phyloP scores from a whole-genome alignment of 2,888 invertebrate genomes.

The Meteorus cinctellus region DNA sequence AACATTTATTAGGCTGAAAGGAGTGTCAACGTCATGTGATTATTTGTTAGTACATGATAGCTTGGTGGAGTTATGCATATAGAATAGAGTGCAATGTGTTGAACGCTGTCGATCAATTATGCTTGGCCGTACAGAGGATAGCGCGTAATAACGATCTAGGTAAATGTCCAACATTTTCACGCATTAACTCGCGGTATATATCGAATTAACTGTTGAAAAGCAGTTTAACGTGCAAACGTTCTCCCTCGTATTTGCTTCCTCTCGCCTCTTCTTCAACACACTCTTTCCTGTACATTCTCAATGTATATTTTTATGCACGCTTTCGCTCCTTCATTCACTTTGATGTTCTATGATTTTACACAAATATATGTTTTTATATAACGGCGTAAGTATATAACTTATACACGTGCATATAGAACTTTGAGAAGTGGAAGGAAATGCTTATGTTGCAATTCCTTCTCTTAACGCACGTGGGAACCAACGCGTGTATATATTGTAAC shows the following conservation, averaged over 20 bases:
- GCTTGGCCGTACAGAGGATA: conserved; percentile 32
- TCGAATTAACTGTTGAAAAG: conserved; percentile 39
- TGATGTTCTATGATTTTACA: background rate
- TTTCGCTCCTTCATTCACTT: background rate
- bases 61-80: conserved; percentile 14
- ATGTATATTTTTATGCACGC: background rate
- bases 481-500: conserved; percentile 28
- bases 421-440: conserved; percentile 48
- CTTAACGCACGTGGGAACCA: conserved; percentile 40
- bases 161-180: conserved; percentile 43
- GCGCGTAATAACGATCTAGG: conserved; percentile 38
- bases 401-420: background rate
- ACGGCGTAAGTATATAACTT: background rate
- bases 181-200: conserved; percentile 43
- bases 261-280: background rate
- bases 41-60: conserved; percentile 40
- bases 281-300: conserved; percentile 10
- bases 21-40: conserved; percentile 27
- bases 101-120: conserved; percentile 44
- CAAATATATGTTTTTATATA: background rate
- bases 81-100: background rate
- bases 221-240: conserved; percentile 24
- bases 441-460: conserved; percentile 52
- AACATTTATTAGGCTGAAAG: conserved; percentile 9
- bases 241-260: background rate